Percentiles rank a stretch among this genome's conserved stretches.
Evolutionary conservation across 2,113 vertebrate genomes (phyloP).

Genomic region (Psettodes erumei): DNA sequence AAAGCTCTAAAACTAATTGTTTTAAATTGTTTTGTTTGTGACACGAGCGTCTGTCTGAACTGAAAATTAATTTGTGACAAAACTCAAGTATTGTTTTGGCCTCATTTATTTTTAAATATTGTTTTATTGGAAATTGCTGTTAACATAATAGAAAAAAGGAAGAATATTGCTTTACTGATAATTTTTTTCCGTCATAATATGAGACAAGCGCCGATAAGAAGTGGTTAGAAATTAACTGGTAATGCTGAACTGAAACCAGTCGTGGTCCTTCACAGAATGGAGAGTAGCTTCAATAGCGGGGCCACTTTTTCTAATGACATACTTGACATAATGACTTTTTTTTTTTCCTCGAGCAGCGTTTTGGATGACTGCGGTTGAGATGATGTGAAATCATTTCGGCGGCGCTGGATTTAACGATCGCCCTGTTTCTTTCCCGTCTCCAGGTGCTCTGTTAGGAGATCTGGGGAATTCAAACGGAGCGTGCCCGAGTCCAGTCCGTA

Average conservation of each 20-base stretch:
- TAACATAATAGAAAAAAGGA: no score
- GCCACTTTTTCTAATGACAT: constrained; percentile 39
- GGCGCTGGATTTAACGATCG: neutral
- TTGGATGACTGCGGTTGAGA: constrained; percentile 19
- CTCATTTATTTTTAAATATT: neutral
- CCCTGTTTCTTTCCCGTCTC: neutral
- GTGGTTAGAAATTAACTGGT: constrained; percentile 36
- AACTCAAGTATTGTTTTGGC: constrained; percentile 5
- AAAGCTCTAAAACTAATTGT: neutral
- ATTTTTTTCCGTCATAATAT: neutral
- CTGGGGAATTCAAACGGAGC: constrained; percentile 92
- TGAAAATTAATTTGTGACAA: neutral
- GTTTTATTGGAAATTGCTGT: no score
- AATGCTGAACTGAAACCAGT: constrained; percentile 43
- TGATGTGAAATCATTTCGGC: neutral
- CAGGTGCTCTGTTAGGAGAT: constrained; percentile 94
- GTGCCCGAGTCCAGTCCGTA: constrained; percentile 95
- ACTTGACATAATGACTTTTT: constrained; percentile 44
- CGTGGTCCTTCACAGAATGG: constrained; percentile 32
- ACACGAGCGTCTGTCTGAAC: neutral
- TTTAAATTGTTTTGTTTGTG: neutral
- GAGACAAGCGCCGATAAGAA: constrained; percentile 29
- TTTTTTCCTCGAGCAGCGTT: no score
- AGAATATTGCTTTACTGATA: no score
- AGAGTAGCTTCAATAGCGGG: constrained; percentile 30